Conservation (phyloP, 2,888 invertebrate genomes). For the Lycophotia porphyrea region DNA sequence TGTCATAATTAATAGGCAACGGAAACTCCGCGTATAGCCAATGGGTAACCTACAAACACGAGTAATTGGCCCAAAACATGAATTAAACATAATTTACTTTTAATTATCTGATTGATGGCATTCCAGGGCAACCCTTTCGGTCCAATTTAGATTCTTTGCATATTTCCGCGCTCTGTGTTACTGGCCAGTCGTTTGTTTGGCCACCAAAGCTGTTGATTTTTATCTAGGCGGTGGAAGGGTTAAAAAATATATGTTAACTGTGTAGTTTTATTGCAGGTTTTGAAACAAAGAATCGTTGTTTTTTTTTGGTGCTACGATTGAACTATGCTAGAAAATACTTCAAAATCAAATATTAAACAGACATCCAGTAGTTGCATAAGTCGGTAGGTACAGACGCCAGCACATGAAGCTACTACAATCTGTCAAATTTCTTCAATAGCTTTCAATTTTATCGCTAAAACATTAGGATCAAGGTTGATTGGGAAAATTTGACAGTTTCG, state of each 20-base stretch:
- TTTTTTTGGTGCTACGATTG: neutral
- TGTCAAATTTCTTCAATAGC: too few species aligned
- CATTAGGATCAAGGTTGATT: too few species aligned
- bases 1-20: slow-evolving; percentile 71
- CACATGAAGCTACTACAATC: too few species aligned
- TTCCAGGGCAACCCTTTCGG: slow-evolving; percentile 77
- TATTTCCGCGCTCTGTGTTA: slow-evolving; percentile 53
- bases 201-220: slow-evolving; percentile 70
- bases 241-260: slow-evolving; percentile 42
- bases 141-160: slow-evolving; percentile 78
- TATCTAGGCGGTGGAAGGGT: slow-evolving; percentile 65
- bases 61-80: slow-evolving; percentile 73
- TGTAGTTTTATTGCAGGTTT: slow-evolving; percentile 2
- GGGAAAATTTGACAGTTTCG: too few species aligned
- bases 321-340: neutral
- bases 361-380: too few species aligned
- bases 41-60: slow-evolving; percentile 51
- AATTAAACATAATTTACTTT: slow-evolving; percentile 74
- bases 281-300: neutral
- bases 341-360: neutral
- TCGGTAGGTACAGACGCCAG: too few species aligned
- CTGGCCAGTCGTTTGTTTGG: slow-evolving; percentile 59
- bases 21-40: slow-evolving; percentile 57
- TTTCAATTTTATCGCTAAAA: too few species aligned
- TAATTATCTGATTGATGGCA: slow-evolving; percentile 75